Base-by-base conservation (phyloP, 2,888 invertebrate species). In the Pimpla rufipes region DNA sequence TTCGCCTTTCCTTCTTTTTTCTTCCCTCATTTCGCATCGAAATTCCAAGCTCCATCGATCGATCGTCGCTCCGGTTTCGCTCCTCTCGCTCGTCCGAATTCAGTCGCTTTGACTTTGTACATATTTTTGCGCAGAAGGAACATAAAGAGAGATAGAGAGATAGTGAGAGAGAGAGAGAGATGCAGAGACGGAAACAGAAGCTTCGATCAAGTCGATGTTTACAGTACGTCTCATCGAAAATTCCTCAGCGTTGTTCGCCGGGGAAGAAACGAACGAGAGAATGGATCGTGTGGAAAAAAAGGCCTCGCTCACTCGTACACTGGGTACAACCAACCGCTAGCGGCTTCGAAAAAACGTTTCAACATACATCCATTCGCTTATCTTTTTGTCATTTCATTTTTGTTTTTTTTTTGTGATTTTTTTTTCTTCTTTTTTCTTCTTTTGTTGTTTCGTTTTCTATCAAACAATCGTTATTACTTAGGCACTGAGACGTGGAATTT, bases 401-500 rank as follows among this genome's bases (percentile, higher is more conserved):
- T 47, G 47, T 64, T 62, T 10, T 52, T 13, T 37, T 42, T 57
- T 16, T n/a, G 35, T n/a, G 11, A 23, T 62, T 42, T 55, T 57
- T 62, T 47, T 74, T 45, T 18, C 40, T 71, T 23, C 4, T 68
- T 70, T 57, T 67, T 64, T 57, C 45, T 66, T 45, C 45, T 13
- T 75, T 66, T 62, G 29, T 29, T 29, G 29, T 64, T 59, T 18
- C 75, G 23, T 79, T 75, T 66, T 47, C 67, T 77, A 59, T 57
- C 76, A 67, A 68, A 80, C 42, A 78, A 71, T 89, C 88, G 85
- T 89, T n/a, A 87, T 86, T 86, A 86, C 88, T 90, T 90, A 91
- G 91, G 91, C 91, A 92, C 91, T 91, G 90, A 90, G 89, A 90
- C 88, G 89, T 89, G 91, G 89, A 90, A 89, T 90, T 89, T 88